Percentiles rank a stretch among this genome's conserved stretches.
These are phyloP conservation scores for sheep (Ovis aries) DNA, from an alignment of 2,113 vertebrate species.

Conservation along the genomic window DNA sequence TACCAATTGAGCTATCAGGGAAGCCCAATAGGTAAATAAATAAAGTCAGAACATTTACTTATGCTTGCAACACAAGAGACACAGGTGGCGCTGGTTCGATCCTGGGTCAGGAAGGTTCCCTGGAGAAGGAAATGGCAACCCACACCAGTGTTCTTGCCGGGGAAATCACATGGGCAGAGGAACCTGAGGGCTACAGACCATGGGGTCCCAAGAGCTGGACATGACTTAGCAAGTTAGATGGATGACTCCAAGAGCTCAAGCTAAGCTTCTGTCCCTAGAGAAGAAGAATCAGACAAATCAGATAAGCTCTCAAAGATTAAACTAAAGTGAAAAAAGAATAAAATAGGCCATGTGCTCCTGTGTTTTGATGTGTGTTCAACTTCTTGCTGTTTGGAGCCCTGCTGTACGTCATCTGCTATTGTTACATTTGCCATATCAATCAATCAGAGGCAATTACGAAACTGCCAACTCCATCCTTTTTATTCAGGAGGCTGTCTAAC, in stretches of 20 bases:
- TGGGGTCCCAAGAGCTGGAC: background rate
- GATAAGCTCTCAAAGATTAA: slow-evolving; percentile 12
- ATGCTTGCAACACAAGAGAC: background rate
- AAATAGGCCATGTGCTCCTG: background rate
- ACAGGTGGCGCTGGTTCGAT: background rate
- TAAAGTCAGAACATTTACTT: background rate
- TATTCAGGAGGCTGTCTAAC: slow-evolving; percentile 11
- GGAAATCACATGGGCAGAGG: background rate
- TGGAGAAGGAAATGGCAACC: background rate
- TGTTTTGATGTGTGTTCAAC: slow-evolving; percentile 13
- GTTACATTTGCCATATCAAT: slow-evolving; percentile 29
- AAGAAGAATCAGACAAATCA: slow-evolving; percentile 18
- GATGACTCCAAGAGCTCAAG: background rate
- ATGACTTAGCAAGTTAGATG: background rate
- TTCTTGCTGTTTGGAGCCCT: background rate
- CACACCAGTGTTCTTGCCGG: background rate
- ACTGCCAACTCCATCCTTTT: background rate
- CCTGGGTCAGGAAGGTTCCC: background rate
- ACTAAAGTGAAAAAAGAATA: background rate
- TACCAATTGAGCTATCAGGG: background rate
- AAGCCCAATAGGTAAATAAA: background rate
- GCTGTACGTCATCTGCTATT: background rate
- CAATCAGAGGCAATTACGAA: slow-evolving; percentile 45
- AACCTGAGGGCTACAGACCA: background rate
- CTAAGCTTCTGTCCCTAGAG: background rate